Conservation (phyloP, 2,797 vertebrate species). For the Anniella stebbinsi region DNA sequence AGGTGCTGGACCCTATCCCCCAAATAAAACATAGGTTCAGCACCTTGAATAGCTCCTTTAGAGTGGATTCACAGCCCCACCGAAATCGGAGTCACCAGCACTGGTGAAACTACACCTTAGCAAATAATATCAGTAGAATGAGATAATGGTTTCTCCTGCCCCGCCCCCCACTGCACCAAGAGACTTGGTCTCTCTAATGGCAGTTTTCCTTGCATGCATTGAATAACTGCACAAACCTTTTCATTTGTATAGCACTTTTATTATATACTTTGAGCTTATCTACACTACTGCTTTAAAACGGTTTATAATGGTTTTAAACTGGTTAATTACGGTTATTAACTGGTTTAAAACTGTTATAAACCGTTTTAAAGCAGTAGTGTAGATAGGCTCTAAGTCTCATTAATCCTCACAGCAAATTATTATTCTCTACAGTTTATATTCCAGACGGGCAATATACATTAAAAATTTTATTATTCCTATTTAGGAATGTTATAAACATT, state of each 20-base stretch:
- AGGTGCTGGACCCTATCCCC: too few relatives aligned
- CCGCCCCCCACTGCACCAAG: background rate
- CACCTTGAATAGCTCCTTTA: too few relatives aligned
- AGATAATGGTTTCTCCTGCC: background rate
- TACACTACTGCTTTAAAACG: too few relatives aligned
- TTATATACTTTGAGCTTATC: constrained; percentile 10
- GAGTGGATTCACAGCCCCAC: too few relatives aligned
- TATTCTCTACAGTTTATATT: constrained; percentile 18
- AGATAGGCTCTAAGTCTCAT: too few relatives aligned
- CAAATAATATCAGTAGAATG: background rate
- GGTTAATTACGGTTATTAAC: too few relatives aligned
- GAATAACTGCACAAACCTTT: background rate
- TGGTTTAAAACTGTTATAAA: too few relatives aligned
- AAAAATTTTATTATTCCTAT: constrained; percentile 24
- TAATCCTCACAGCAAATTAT: constrained; percentile 4
- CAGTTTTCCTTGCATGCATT: background rate
- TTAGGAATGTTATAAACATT: constrained; percentile 22
- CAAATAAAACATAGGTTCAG: too few relatives aligned
- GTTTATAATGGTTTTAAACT: too few relatives aligned
- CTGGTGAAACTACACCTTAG: too few relatives aligned
- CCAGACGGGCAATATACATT: background rate
- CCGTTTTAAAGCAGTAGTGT: too few relatives aligned
- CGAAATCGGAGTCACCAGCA: too few relatives aligned
- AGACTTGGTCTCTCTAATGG: background rate
- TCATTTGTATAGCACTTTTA: constrained; percentile 6